Percentiles rank a stretch among this genome's conserved stretches.
Evolutionary conservation across 1,140 invertebrate species (phyloP).

Genomic region (Heliconius congener): DNA sequence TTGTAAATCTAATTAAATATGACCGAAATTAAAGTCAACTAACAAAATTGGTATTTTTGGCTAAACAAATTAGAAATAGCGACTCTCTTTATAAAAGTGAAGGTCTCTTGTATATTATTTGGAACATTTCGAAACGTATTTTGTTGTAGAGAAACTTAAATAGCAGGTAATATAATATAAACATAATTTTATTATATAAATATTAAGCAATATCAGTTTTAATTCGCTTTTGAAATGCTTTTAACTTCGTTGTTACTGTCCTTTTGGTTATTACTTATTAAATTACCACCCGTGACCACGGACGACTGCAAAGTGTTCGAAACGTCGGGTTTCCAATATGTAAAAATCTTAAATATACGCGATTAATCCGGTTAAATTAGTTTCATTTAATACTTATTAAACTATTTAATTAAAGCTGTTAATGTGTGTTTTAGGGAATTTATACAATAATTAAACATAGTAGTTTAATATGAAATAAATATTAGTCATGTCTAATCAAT

Average conservation of each 20-base stretch:
- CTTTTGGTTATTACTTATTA: neutral
- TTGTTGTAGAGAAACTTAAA: neutral
- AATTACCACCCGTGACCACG: too few relatives aligned
- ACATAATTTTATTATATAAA: neutral
- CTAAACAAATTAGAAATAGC: neutral
- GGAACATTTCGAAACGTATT: neutral
- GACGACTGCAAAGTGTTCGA: too few relatives aligned
- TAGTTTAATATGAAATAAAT: too few relatives aligned
- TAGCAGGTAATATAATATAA: slow-evolving; percentile 1
- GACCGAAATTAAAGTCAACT: neutral
- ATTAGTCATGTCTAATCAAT: too few relatives aligned
- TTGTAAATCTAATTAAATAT: neutral
- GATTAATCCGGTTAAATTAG: too few relatives aligned
- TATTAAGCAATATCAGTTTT: neutral
- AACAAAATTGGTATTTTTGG: neutral
- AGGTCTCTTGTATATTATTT: slow-evolving; percentile 6
- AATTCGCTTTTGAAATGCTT: neutral
- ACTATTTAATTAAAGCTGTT: neutral
- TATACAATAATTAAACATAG: neutral
- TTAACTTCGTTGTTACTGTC: neutral
- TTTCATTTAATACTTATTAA: neutral
- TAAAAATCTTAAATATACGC: too few relatives aligned
- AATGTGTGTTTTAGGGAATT: neutral
- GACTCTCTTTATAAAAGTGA: neutral
- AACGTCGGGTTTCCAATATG: too few relatives aligned